These are phyloP conservation scores for Leptocoma aspasia DNA, from an alignment of 2,113 vertebrate species.

Conservation along the genomic window DNA sequence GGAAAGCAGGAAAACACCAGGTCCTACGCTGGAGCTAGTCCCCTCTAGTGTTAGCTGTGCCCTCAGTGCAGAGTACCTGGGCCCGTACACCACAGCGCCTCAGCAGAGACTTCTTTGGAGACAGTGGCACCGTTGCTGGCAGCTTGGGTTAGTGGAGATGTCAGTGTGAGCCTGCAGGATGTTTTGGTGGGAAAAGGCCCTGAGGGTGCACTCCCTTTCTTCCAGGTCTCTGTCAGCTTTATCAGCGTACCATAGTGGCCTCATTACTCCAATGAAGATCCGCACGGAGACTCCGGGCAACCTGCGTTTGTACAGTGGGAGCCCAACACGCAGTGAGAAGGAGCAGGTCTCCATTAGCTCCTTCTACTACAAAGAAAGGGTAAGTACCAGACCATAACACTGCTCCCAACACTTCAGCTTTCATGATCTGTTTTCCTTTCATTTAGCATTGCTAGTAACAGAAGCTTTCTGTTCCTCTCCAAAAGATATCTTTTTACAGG, in stretches of 20 bases:
- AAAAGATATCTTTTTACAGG: background rate
- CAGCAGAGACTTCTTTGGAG: background rate
- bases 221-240: slow-evolving; percentile 91
- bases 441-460: background rate
- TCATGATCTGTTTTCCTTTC: background rate
- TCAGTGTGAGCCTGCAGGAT: background rate
- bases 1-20: background rate
- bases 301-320: slow-evolving; percentile 90
- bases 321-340: slow-evolving; percentile 92
- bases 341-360: slow-evolving; percentile 97
- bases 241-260: slow-evolving; percentile 93
- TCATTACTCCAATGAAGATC: slow-evolving; percentile 97
- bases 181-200: background rate
- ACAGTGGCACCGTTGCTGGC: background rate
- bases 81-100: background rate
- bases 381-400: slow-evolving; percentile 62
- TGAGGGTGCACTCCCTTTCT: background rate
- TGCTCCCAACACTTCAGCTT: background rate
- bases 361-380: slow-evolving; percentile 99
- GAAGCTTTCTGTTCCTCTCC: background rate
- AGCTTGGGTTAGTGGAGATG: background rate
- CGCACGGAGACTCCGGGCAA: slow-evolving; percentile 90
- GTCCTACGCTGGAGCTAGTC: background rate
- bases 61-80: fast-evolving
- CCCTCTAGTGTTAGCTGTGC: background rate